Evolutionary conservation across 2,113 vertebrate species (phyloP).

Genomic region (Pycnonotus jocosus): DNA sequence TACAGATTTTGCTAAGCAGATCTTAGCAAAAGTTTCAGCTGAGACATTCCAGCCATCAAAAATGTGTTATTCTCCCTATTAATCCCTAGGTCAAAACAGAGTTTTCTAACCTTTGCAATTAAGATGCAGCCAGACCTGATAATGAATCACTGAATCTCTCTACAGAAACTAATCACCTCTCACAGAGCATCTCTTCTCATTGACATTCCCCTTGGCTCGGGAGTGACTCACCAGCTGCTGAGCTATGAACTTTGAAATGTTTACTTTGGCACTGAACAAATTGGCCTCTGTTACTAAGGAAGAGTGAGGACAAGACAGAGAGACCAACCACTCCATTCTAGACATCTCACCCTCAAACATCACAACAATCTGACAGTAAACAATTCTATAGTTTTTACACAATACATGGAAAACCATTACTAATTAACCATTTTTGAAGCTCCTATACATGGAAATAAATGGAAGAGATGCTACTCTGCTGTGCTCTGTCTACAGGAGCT

Average conservation of each 20-base stretch:
- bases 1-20: neutral
- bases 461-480: accelerated
- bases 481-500: neutral
- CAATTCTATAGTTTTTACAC: neutral
- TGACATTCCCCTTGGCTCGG: slow-evolving; percentile 6
- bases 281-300: neutral
- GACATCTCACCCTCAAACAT: neutral
- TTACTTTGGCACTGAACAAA: neutral
- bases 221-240: slow-evolving; percentile 48
- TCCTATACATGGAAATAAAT: neutral
- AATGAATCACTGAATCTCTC: slow-evolving; percentile 26
- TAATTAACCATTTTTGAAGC: neutral
- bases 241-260: slow-evolving; percentile 48
- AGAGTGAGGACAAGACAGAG: neutral
- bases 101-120: slow-evolving; percentile 30
- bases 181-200: neutral
- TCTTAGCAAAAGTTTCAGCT: neutral
- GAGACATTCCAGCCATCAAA: neutral
- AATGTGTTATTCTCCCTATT: neutral
- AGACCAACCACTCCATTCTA: neutral
- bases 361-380: neutral
- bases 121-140: slow-evolving; percentile 10
- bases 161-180: slow-evolving; percentile 25
- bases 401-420: neutral
- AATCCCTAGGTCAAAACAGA: neutral